Evolutionary conservation across 2,888 invertebrate genomes (phyloP).

Genomic region (Euplexia lucipara): DNA sequence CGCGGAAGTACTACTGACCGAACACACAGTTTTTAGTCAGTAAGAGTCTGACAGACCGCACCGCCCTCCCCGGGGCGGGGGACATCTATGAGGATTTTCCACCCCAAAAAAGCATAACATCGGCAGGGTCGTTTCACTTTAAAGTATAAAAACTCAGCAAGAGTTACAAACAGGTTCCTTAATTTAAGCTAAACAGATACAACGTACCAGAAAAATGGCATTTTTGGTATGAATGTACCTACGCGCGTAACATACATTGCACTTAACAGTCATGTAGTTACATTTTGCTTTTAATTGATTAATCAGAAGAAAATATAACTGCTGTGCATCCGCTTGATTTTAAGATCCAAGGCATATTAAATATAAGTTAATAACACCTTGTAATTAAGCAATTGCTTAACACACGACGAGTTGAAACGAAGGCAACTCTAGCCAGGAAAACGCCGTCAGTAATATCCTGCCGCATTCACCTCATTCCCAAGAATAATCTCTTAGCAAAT

Average conservation of each 20-base stretch:
- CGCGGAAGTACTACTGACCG: no score
- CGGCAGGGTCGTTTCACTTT: neutral
- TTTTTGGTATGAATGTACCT: neutral
- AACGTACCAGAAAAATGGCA: neutral
- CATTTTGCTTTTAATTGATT: no score
- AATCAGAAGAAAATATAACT: no score
- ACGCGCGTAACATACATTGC: neutral
- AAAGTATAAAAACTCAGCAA: neutral
- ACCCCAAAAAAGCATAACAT: no score
- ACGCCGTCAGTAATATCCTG: conserved; percentile 45
- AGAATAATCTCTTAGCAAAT: conserved; percentile 37
- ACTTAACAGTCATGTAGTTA: neutral
- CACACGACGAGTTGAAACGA: conserved; percentile 1
- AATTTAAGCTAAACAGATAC: neutral
- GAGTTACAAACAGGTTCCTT: no score
- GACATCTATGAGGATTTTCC: no score
- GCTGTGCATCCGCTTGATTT: neutral
- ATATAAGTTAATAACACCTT: conserved; percentile 3
- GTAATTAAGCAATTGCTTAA: conserved; percentile 28
- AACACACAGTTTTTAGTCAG: no score
- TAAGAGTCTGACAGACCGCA: no score
- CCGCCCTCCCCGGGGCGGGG: no score
- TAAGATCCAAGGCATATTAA: neutral
- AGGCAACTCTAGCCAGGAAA: conserved; percentile 24
- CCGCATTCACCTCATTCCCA: conserved; percentile 35